Evolutionary conservation across 2,797 vertebrate species (phyloP).

Genomic region (Oryzias dopingdopingensis): DNA sequence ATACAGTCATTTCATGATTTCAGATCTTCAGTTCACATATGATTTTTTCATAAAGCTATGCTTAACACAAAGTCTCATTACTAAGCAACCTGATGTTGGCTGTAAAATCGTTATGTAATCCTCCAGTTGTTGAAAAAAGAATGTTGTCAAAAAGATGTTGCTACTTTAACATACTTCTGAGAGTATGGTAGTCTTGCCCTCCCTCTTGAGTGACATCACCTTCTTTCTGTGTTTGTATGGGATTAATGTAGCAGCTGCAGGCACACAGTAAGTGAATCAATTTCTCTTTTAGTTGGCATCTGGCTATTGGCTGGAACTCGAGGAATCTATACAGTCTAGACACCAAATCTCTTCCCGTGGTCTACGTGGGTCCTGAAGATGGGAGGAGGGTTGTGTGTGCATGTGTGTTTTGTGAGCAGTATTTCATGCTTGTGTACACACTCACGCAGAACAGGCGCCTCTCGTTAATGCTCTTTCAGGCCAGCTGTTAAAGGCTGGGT

Average conservation of each 20-base stretch:
- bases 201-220: constrained; percentile 25
- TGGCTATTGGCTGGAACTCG: constrained; percentile 64
- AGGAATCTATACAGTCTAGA: constrained; percentile 78
- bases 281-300: constrained; percentile 35
- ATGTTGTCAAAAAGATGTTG: not conserved
- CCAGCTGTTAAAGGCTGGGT: constrained; percentile 69
- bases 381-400: constrained; percentile 17
- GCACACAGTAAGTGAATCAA: constrained; percentile 37
- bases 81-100: not conserved
- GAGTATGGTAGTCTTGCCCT: not conserved
- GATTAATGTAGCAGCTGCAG: constrained; percentile 51
- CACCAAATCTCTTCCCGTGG: constrained; percentile 70
- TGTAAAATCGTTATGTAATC: constrained; percentile 1
- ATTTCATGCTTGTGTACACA: constrained; percentile 11
- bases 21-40: no score
- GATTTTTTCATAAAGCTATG: no score
- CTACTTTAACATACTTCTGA: not conserved
- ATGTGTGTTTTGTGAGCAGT: constrained; percentile 3
- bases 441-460: constrained; percentile 54
- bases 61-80: not conserved
- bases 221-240: constrained; percentile 17
- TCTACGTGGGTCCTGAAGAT: constrained; percentile 64
- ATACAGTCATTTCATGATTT: no score
- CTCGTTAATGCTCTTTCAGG: constrained; percentile 48
- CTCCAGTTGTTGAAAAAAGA: not conserved